Percentiles rank a stretch among this genome's conserved stretches.
These are phyloP conservation scores for Ischnus inquisitorius DNA, from an alignment of 2,888 invertebrate species.

Conservation along the genomic window DNA sequence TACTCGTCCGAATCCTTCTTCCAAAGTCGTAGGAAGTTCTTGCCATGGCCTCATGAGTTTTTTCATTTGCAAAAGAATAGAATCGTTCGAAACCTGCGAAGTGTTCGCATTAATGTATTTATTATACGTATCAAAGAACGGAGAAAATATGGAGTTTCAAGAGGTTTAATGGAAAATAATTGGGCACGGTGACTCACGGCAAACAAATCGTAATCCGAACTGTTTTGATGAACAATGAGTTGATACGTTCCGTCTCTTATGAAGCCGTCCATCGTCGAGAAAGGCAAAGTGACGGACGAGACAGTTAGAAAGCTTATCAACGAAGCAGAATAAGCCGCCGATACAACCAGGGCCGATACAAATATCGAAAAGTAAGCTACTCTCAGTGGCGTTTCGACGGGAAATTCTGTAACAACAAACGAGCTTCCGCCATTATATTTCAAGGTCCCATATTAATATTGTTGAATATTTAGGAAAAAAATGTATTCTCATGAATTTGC, in stretches of 20 bases:
- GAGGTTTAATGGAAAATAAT: neutral
- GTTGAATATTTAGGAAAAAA: too few relatives aligned
- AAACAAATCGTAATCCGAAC: slow-evolving; percentile 76
- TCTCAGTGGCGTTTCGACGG: slow-evolving; percentile 73
- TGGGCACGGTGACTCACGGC: slow-evolving; percentile 67
- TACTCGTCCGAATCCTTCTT: slow-evolving; percentile 75
- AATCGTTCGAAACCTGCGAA: slow-evolving; percentile 69
- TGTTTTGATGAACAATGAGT: slow-evolving; percentile 74
- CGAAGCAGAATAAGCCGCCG: slow-evolving; percentile 78
- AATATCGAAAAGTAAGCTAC: slow-evolving; percentile 78
- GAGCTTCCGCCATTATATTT: neutral
- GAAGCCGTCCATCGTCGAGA: slow-evolving; percentile 77
- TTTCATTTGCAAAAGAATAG: slow-evolving; percentile 67
- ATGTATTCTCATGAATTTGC: too few relatives aligned
- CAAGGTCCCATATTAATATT: too few relatives aligned
- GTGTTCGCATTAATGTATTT: slow-evolving; percentile 11
- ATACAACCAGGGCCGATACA: slow-evolving; percentile 75
- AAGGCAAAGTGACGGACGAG: slow-evolving; percentile 72
- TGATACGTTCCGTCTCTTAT: slow-evolving; percentile 75
- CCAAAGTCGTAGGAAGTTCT: slow-evolving; percentile 70
- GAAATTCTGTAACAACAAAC: slow-evolving; percentile 73
- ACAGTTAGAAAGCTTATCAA: slow-evolving; percentile 71
- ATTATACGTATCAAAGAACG: neutral
- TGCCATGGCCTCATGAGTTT: slow-evolving; percentile 69
- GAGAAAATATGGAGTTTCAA: neutral